phyloP scores from a whole-genome alignment of 2,888 invertebrate species.

The Euspilapteryx auroguttella region DNA sequence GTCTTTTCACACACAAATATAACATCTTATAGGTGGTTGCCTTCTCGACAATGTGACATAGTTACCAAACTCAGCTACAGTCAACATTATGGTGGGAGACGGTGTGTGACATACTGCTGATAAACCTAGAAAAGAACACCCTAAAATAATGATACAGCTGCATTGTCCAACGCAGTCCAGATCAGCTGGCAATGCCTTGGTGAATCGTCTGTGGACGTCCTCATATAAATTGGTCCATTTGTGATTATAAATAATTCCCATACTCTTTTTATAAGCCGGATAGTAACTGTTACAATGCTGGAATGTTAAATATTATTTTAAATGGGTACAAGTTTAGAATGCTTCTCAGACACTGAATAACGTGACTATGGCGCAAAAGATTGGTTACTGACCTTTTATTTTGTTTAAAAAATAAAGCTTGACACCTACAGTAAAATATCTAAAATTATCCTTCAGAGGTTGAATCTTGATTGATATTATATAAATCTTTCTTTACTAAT shows the following conservation, averaged over 20 bases:
- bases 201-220: too few species aligned
- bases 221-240: too few species aligned
- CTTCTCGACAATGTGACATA: slow-evolving; percentile 50
- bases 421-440: too few species aligned
- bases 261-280: slow-evolving; percentile 51
- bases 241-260: slow-evolving; percentile 40
- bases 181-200: too few species aligned
- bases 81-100: slow-evolving; percentile 27
- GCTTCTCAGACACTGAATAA: too few species aligned
- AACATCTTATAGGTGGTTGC: slow-evolving; percentile 42
- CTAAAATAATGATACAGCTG: slow-evolving; percentile 42
- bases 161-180: too few species aligned
- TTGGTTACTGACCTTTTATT: slow-evolving; percentile 50
- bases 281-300: slow-evolving; percentile 51
- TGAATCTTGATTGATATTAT: too few species aligned
- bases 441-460: too few species aligned
- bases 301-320: slow-evolving; percentile 46
- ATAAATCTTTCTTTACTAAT: too few species aligned
- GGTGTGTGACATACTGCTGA: slow-evolving; percentile 28
- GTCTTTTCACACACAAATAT: slow-evolving; percentile 42
- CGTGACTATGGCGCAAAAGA: too few species aligned
- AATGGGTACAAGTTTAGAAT: too few species aligned
- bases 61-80: slow-evolving; percentile 47
- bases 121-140: slow-evolving; percentile 60
- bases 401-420: slow-evolving; percentile 19